Evolutionary conservation across 2,888 invertebrate genomes (phyloP), one percentile per base, ranked within the genome.

Genomic region (Podotricha telesiphe): DNA sequence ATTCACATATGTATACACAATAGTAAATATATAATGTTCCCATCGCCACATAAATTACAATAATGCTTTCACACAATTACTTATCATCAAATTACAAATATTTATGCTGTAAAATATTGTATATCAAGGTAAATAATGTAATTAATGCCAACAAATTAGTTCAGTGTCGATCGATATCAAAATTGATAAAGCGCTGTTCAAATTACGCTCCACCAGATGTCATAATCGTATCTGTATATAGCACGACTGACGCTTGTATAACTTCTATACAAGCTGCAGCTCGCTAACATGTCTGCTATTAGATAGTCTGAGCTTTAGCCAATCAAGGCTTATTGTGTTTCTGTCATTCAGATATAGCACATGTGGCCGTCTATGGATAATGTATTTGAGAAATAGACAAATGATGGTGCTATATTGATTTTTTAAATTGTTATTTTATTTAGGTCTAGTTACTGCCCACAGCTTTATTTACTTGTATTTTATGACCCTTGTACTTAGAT

Each of bases 301-400:
- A 53, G 61, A 62, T 61, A 55, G 65, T 56, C 65, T 62, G 56
- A 59, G 67, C 61, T 37, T 42, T 50, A 73, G 74, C 76, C 78
- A 79, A 79, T 77, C 78, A 78, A 75, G 74, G 69, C 75, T 74
- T 73, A 76, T 79, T 79, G 78, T 79, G 70, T 72, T 69, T 67
- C 68, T 69, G 65, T 73, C 74, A 74, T 71, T 69, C 47, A 74
- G 73, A 73, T 50, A 66, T 58, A 65, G 71, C 45, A 67, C 61
- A 40, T 51, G 42, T 20, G 37, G 28, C 50, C 65, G 22, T 59
- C 45, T 45, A 67, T 67, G 67, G 64, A 67, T 42, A 19, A 47
- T 19, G 37, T 48, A 62, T 62, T 63, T 19, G 50, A 19, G 8
- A 48, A 45, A 45, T 65, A 61, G 45, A 69, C 65, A 34, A 58